A percentile compares a stretch with the other conserved stretches of the same genome.
Conservation (phyloP, 2,888 invertebrate genomes). For the Tubulanus polymorphus region DNA sequence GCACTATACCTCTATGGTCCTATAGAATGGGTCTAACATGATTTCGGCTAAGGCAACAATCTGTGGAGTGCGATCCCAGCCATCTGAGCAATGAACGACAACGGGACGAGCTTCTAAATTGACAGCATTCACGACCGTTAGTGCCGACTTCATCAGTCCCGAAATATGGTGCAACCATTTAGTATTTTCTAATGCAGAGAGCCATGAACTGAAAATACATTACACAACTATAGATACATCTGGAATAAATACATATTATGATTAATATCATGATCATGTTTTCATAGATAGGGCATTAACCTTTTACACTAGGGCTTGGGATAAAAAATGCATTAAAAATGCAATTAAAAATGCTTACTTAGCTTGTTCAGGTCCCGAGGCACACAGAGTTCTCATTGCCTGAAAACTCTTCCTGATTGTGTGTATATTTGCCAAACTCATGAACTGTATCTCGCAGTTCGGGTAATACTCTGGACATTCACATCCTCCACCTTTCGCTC, state of each 20-base stretch:
- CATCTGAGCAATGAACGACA: slow-evolving; percentile 96
- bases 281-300: too few relatives aligned
- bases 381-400: slow-evolving; percentile 66
- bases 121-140: slow-evolving; percentile 67
- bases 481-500: slow-evolving; percentile 94
- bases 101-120: slow-evolving; percentile 81
- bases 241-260: neutral
- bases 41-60: slow-evolving; percentile 89
- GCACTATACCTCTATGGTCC: slow-evolving; percentile 85
- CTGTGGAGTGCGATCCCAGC: slow-evolving; percentile 98
- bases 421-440: slow-evolving; percentile 97
- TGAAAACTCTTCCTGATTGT: slow-evolving; percentile 89
- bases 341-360: slow-evolving; percentile 30
- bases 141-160: slow-evolving; percentile 75
- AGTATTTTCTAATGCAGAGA: slow-evolving; percentile 79
- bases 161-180: slow-evolving; percentile 90
- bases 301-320: too few relatives aligned
- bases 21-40: slow-evolving; percentile 87
- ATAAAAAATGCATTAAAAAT: too few relatives aligned
- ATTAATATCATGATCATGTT: neutral
- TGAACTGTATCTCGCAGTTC: slow-evolving; percentile 91
- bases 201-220: slow-evolving; percentile 74
- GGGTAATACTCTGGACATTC: slow-evolving; percentile 96
- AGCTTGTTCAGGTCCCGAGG: slow-evolving; percentile 39
- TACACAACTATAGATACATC: too few relatives aligned